Conservation (phyloP, 2,797 vertebrate genomes). For the Coreius guichenoti region DNA sequence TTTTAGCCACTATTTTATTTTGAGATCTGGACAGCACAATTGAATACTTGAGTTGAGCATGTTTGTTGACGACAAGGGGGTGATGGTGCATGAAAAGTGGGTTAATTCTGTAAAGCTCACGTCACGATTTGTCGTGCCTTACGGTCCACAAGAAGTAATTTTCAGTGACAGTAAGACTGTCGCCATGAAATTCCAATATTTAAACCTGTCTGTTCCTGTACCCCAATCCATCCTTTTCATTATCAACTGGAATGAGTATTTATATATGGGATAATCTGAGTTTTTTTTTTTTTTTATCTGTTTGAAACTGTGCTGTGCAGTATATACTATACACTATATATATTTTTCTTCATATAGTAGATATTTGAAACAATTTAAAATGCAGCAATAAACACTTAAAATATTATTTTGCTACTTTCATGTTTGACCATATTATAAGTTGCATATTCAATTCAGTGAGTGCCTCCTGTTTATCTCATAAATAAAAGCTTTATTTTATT, state of each 20-base stretch:
- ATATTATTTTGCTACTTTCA: neutral
- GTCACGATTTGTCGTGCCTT: constrained; percentile 56
- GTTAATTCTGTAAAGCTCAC: constrained; percentile 63
- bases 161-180: constrained; percentile 48
- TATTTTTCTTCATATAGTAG: neutral
- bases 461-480: neutral
- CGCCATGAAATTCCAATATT: neutral
- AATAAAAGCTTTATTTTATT: neutral
- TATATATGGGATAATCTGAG: neutral
- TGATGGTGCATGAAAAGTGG: constrained; percentile 57
- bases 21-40: neutral
- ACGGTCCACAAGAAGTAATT: constrained; percentile 52
- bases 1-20: neutral
- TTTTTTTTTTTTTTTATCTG: neutral
- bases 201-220: neutral
- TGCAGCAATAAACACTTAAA: neutral
- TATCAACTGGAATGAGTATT: no score
- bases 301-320: neutral
- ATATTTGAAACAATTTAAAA: neutral
- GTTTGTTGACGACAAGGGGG: constrained; percentile 36
- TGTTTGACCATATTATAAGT: neutral
- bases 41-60: neutral
- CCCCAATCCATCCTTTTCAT: neutral
- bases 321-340: neutral
- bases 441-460: neutral